phyloP scores from a whole-genome alignment of 2,888 invertebrate species.

The Chirona hameri region DNA sequence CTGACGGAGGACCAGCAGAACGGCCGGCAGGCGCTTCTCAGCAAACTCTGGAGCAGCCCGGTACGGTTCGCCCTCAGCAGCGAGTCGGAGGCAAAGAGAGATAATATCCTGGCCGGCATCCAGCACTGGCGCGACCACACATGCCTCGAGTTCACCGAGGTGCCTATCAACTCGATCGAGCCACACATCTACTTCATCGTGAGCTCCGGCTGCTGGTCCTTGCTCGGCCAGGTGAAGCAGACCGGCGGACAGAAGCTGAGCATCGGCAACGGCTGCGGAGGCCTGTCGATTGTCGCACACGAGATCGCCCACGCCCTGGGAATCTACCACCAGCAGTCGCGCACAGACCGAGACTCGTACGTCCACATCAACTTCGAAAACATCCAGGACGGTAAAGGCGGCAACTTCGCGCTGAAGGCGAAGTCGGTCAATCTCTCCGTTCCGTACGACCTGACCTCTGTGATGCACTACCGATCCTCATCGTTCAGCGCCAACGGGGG shows the following conservation, averaged over 20 bases:
- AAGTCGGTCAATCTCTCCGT: too few relatives aligned
- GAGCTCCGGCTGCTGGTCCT: background rate
- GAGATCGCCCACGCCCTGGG: constrained; percentile 42
- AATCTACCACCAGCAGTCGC: constrained; percentile 48
- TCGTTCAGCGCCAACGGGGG: too few relatives aligned
- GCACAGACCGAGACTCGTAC: constrained; percentile 47
- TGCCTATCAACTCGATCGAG: constrained; percentile 36
- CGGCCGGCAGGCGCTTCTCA: constrained; percentile 37
- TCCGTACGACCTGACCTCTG: too few relatives aligned
- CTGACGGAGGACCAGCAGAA: constrained; percentile 14
- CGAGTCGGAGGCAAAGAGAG: background rate
- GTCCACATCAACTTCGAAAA: constrained; percentile 44
- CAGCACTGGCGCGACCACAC: constrained; percentile 31
- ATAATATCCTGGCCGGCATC: constrained; percentile 23
- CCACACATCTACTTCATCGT: background rate
- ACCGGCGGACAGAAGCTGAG: constrained; percentile 48
- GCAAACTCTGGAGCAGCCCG: background rate
- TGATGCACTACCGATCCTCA: too few relatives aligned
- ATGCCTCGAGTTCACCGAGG: constrained; percentile 44
- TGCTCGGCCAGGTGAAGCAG: background rate
- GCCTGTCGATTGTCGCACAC: constrained; percentile 45
- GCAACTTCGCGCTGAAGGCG: background rate
- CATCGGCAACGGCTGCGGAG: constrained; percentile 46
- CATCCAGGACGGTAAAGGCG: background rate
- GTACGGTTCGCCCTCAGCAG: background rate